Evolutionary conservation across 2,113 vertebrate genomes (phyloP), one percentile per base, ranked within the genome.

Genomic region (Poeciliopsis turrubarensis): DNA sequence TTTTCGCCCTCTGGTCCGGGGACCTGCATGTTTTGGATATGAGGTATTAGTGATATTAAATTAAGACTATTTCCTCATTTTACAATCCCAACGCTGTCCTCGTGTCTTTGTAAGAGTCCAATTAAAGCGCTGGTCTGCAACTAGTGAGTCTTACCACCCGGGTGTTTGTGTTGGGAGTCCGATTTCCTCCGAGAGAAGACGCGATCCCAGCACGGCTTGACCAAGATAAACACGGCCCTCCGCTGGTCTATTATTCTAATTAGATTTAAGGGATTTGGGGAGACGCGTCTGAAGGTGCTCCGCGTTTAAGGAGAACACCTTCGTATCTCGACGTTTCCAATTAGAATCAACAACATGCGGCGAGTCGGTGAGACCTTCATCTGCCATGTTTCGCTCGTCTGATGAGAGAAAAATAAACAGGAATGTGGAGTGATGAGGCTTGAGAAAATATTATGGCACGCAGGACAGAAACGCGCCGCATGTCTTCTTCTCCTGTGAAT

Each of bases 101-200:
- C 57, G 37, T 73, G 65, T 78, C 80, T 76, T 78, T 81, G 67
- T 81, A 71, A 82, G 62, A 78, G 87, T 37, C 81, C 66, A 86
- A 89, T 86, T 88, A 86, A 90, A 73, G 71, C 76, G 77, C 77
- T 74, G 73, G 73, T 72, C n/a, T 71, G 78, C 83, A 75, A 84
- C 87, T 75, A 85, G 84, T 77, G 51, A 78, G 66, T 84, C 88
- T 93, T 91, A 84, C 78, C 70, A 83, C 73, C 75, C 5, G 44
- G 27, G 66, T 89, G 74, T 92, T 95, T 91, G 75, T 87, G 75
- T 91, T 95, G 91, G 91, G 85, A 84, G 47, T 65, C 63, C 44
- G 61, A 72, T 69, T 22, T 68, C 64, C 69, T 64, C 85, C 31
- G 63, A 79, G 81, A 77, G 62, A 83, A 44, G 76, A 90, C 85